Conservation (phyloP, 2,888 invertebrate genomes). For the Rotaria macrura region DNA sequence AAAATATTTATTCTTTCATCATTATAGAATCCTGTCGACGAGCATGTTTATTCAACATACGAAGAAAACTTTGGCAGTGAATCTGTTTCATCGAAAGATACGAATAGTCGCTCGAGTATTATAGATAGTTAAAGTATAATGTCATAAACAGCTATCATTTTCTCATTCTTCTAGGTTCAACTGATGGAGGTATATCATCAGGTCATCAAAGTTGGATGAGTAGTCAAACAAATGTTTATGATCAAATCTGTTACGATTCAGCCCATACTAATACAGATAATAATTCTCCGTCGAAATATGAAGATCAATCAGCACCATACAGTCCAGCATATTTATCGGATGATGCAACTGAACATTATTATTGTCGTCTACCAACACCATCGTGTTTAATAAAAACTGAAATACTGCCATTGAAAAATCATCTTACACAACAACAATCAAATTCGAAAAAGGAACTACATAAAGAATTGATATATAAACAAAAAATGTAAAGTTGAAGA, state of each 20-base stretch:
- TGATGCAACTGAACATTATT: not conserved
- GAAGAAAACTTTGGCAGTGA: not conserved
- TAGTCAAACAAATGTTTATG: slow-evolving; percentile 12
- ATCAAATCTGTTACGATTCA: not conserved
- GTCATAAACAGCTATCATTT: not conserved
- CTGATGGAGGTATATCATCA: not conserved
- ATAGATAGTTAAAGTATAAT: too few relatives aligned
- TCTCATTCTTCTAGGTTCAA: not conserved
- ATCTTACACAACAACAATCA: not conserved
- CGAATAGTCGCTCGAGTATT: not conserved
- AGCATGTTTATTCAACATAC: slow-evolving; percentile 13
- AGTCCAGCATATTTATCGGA: not conserved
- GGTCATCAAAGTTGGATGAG: not conserved
- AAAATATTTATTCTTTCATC: too few relatives aligned
- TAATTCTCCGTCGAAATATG: not conserved
- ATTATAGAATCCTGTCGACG: not conserved
- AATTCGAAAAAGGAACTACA: slow-evolving; percentile 11
- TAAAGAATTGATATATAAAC: not conserved
- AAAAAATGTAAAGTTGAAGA: not conserved
- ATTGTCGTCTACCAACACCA: not conserved
- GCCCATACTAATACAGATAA: not conserved
- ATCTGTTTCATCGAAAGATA: not conserved
- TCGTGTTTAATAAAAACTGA: not conserved
- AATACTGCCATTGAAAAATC: not conserved
- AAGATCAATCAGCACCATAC: not conserved